phyloP scores from a whole-genome alignment of 1,140 invertebrate genomes.

The Drosophila kepulauana region DNA sequence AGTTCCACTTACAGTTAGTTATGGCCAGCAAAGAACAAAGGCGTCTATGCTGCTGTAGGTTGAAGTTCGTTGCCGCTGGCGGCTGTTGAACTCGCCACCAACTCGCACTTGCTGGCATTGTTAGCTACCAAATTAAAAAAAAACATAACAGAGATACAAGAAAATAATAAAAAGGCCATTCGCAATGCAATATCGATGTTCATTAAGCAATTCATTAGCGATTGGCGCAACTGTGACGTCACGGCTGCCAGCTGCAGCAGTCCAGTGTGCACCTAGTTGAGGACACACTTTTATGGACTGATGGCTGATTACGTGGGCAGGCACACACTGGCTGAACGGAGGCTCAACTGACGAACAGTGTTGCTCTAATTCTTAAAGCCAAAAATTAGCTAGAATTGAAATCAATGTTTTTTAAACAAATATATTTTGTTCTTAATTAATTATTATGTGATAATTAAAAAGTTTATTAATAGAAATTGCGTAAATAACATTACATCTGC shows the following conservation, averaged over 20 bases:
- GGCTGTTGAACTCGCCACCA: slow-evolving; percentile 56
- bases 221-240: slow-evolving; percentile 39
- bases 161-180: slow-evolving; percentile 14
- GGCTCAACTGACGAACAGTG: too few relatives aligned
- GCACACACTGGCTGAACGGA: not conserved
- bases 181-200: slow-evolving; percentile 45
- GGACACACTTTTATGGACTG: slow-evolving; percentile 73
- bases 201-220: slow-evolving; percentile 75
- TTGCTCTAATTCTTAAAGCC: too few relatives aligned
- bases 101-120: slow-evolving; percentile 10
- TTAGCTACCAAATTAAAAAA: not conserved
- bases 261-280: slow-evolving; percentile 50
- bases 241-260: slow-evolving; percentile 1
- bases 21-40: slow-evolving; percentile 36
- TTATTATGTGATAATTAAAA: too few relatives aligned
- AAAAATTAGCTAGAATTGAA: too few relatives aligned
- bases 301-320: slow-evolving; percentile 68
- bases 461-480: too few relatives aligned
- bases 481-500: too few relatives aligned
- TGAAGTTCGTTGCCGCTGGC: slow-evolving; percentile 60
- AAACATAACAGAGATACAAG: slow-evolving; percentile 23
- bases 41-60: slow-evolving; percentile 57
- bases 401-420: too few relatives aligned
- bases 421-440: too few relatives aligned
- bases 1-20: slow-evolving; percentile 29